Conservation (phyloP, 2,888 invertebrate species). For the Drosophila rellima region DNA sequence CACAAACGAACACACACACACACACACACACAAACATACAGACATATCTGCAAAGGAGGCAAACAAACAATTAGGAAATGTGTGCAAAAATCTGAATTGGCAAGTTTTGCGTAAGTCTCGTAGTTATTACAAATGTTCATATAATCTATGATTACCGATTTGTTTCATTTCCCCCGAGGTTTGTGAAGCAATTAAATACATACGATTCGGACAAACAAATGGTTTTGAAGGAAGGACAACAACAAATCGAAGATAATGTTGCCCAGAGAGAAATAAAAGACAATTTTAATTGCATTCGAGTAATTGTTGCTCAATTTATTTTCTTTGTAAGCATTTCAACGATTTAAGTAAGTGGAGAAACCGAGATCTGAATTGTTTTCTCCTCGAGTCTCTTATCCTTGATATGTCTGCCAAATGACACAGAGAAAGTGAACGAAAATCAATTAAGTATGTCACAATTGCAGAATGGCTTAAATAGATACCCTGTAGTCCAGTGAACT, state of each 20-base stretch:
- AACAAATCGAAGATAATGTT: conserved; percentile 60
- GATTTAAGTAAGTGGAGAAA: conserved; percentile 41
- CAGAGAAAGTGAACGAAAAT: not conserved
- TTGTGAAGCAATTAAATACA: conserved; percentile 69
- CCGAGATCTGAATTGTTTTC: conserved; percentile 16
- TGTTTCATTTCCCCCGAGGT: conserved; percentile 56
- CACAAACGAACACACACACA: conserved; percentile 12
- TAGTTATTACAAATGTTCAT: conserved; percentile 71
- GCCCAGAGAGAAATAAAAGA: conserved; percentile 35
- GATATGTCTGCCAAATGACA: conserved; percentile 39
- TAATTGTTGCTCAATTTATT: conserved; percentile 56
- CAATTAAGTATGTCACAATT: conserved; percentile 15
- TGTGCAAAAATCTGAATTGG: conserved; percentile 56
- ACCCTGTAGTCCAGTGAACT: conserved; percentile 7
- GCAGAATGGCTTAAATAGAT: not conserved
- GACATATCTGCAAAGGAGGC: conserved; percentile 12
- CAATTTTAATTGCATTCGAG: conserved; percentile 52
- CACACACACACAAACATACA: conserved; percentile 22
- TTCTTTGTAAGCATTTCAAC: conserved; percentile 45
- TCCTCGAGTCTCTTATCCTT: conserved; percentile 23
- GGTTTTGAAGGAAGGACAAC: conserved; percentile 55
- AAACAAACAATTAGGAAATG: conserved; percentile 72
- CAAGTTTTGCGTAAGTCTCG: conserved; percentile 49
- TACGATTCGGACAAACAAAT: conserved; percentile 50
- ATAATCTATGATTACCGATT: conserved; percentile 71